A percentile compares a stretch with the other conserved stretches of the same genome.
Evolutionary conservation across 2,113 vertebrate genomes (phyloP).

Genomic region (Kryptolebias marmoratus): DNA sequence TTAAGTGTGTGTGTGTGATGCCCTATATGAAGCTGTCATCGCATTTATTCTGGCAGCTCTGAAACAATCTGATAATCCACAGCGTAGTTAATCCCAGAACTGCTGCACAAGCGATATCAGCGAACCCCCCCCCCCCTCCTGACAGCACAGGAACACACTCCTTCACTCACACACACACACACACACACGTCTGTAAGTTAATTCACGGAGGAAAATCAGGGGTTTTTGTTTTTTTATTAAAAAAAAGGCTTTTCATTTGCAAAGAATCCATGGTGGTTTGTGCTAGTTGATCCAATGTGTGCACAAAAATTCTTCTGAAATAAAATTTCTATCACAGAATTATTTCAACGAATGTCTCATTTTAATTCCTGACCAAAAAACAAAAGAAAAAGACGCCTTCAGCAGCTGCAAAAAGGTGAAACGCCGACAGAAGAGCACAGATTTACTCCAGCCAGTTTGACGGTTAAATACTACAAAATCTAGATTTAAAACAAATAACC

Average conservation of each 20-base stretch:
- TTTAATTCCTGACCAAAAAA: constrained; percentile 22
- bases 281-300: constrained; percentile 34
- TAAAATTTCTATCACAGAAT: constrained; percentile 61
- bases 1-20: constrained; percentile 56
- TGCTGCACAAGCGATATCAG: constrained; percentile 71
- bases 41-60: constrained; percentile 62
- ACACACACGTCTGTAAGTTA: background rate
- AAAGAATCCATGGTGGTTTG: constrained; percentile 28
- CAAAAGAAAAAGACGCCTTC: background rate
- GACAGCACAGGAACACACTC: constrained; percentile 30
- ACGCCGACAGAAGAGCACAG: background rate
- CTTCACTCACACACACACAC: background rate
- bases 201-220: constrained; percentile 25
- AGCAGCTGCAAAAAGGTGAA: background rate
- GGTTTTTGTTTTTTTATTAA: background rate
- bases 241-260: constrained; percentile 40
- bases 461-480: too few relatives aligned
- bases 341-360: constrained; percentile 48
- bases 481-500: background rate
- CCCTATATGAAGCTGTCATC: constrained; percentile 70
- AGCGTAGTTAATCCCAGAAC: constrained; percentile 71
- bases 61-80: constrained; percentile 80
- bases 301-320: constrained; percentile 44
- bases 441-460: background rate
- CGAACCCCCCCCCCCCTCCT: constrained; percentile 3